phyloP scores from a whole-genome alignment of 2,888 invertebrate genomes.

The Trypoxylon attenuatum region DNA sequence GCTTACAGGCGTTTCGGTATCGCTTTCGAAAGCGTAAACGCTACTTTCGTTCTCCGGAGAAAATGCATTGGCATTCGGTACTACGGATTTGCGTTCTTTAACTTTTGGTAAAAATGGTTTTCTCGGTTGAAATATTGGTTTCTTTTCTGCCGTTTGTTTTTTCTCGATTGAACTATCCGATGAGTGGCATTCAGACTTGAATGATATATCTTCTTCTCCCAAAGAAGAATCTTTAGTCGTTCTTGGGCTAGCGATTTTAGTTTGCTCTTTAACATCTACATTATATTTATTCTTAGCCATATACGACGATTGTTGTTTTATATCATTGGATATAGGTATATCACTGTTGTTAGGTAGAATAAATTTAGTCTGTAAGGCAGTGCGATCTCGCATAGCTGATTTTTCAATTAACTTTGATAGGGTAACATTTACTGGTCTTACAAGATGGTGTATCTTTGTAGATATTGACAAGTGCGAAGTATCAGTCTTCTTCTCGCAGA shows the following conservation, averaged over 20 bases:
- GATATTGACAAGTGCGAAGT: conserved; percentile 69
- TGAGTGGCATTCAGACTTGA: conserved; percentile 63
- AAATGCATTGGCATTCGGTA: conserved; percentile 78
- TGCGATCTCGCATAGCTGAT: conserved; percentile 34
- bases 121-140: conserved; percentile 73
- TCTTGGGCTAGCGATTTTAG: conserved; percentile 51
- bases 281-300: conserved; percentile 16
- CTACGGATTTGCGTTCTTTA: conserved; percentile 75
- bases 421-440: conserved; percentile 71
- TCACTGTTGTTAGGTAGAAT: conserved; percentile 11
- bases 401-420: conserved; percentile 63
- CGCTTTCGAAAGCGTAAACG: conserved; percentile 84
- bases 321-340: neutral
- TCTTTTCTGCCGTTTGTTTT: conserved; percentile 57
- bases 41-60: conserved; percentile 83
- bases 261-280: conserved; percentile 28
- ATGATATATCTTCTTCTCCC: conserved; percentile 56
- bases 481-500: conserved; percentile 55
- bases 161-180: conserved; percentile 58
- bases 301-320: conserved; percentile 23
- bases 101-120: conserved; percentile 78
- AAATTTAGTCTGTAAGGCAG: conserved; percentile 23
- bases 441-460: conserved; percentile 71
- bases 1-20: conserved; percentile 77
- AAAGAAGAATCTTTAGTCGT: conserved; percentile 61